Percentiles rank a stretch among this genome's conserved stretches.
These are phyloP conservation scores for Urocolius indicus DNA, from an alignment of 2,113 vertebrate genomes.

Conservation along the genomic window DNA sequence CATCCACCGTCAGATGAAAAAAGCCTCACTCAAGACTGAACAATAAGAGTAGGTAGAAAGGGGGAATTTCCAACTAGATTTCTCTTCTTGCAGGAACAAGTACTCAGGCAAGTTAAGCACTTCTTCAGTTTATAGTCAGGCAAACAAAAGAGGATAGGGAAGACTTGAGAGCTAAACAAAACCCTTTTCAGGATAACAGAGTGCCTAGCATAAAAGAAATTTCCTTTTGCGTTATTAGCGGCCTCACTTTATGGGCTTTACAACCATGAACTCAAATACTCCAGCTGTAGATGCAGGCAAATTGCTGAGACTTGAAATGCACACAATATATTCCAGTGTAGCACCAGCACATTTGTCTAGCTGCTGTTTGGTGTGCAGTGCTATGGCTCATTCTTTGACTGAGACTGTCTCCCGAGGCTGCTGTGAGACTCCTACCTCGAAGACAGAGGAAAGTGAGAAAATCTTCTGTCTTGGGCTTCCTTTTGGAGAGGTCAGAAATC, in stretches of 20 bases:
- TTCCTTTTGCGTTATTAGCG: neutral
- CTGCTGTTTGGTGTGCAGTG: fast-evolving
- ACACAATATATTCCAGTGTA: neutral
- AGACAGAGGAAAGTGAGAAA: conserved; percentile 99
- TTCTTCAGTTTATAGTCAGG: conserved; percentile 34
- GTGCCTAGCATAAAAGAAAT: neutral
- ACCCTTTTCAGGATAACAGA: conserved; percentile 18
- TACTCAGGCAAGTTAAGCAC: conserved; percentile 27
- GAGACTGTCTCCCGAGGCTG: neutral
- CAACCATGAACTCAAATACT: neutral
- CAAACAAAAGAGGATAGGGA: conserved; percentile 20
- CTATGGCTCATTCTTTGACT: neutral
- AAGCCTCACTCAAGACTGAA: neutral
- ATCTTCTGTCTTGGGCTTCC: conserved; percentile 99
- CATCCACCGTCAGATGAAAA: neutral
- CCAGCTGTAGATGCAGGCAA: neutral
- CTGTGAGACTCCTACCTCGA: conserved; percentile 83
- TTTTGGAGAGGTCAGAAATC: conserved; percentile 96
- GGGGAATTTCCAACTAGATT: conserved; percentile 4
- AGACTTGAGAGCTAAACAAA: conserved; percentile 4
- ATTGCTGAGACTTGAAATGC: neutral
- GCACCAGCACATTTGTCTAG: neutral
- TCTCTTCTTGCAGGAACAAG: conserved; percentile 12
- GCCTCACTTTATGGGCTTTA: conserved; percentile 12
- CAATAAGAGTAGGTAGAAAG: conserved; percentile 11